A percentile compares a stretch with the other conserved stretches of the same genome.
These are phyloP conservation scores for Esperia sulphurella DNA, from an alignment of 2,888 invertebrate genomes.

Conservation along the genomic window DNA sequence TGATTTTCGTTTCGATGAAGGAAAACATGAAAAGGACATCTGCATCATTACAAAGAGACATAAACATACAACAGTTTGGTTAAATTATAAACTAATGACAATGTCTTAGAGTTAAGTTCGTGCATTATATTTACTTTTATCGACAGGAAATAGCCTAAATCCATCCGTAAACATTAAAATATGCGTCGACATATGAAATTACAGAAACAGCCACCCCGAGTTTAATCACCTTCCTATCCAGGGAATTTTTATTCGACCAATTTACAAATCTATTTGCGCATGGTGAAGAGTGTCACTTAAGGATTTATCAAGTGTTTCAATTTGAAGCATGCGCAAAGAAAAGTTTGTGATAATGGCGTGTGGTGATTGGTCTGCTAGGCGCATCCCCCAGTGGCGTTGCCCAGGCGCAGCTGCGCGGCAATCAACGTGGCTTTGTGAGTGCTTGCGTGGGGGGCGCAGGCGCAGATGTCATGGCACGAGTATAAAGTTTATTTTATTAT, in stretches of 20 bases:
- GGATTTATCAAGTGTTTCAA: not conserved
- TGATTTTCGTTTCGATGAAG: too few species aligned
- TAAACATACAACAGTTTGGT: too few species aligned
- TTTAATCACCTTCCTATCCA: constrained; percentile 3
- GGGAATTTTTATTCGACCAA: not conserved
- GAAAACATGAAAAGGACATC: too few species aligned
- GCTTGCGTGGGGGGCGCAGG: constrained; percentile 47
- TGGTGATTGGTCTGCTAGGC: constrained; percentile 27
- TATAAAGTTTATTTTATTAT: constrained; percentile 11
- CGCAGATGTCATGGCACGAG: constrained; percentile 64
- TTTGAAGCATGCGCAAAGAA: not conserved
- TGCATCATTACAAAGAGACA: too few species aligned
- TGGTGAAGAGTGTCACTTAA: not conserved
- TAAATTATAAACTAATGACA: too few species aligned
- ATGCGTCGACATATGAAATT: not conserved
- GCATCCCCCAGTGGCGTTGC: constrained; percentile 37
- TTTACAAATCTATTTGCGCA: not conserved
- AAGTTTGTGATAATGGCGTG: constrained; percentile 10
- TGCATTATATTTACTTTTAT: too few species aligned
- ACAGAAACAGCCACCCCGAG: not conserved
- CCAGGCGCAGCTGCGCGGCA: constrained; percentile 65
- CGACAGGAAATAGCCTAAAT: too few species aligned
- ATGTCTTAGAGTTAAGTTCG: too few species aligned
- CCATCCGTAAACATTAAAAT: not conserved
- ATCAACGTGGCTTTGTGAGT: constrained; percentile 56